Evolutionary conservation across 2,797 vertebrate genomes (phyloP), one percentile per base, ranked within the genome.

Genomic region (Urophycis tenuis): DNA sequence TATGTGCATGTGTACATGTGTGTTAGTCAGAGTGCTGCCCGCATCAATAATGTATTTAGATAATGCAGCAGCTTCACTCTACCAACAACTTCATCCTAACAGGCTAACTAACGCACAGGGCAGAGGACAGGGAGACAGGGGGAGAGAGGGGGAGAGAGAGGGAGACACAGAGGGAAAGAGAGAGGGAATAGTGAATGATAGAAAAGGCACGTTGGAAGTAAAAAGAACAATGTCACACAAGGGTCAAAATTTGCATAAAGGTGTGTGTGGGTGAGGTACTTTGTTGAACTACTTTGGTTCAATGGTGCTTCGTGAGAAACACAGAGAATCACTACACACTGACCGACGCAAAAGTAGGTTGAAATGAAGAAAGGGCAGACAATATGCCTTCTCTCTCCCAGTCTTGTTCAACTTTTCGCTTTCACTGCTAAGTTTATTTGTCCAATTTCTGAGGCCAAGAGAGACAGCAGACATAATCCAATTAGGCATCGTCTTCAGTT

Each of bases 1-100:
- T 17, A 36, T 71, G 34, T 74, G 60, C 74, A 74, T 78, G 72
- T 82, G 60, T 45, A 83, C 35, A 79, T 69, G 78, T 73, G 29
- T 31, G 69, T 74, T 81, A 75, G 81, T 79, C 83, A 86, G 85
- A 91, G 91, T 88, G 89, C 88, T 86, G 87, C 75, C 32, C 73
- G 79, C 89, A 92, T 93, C 86, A 92, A 92, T 93, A 92, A 93
- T 92, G 84, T 77, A 93, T 91, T 64, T 76, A 82, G 85, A 91
- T 92, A 92, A 93, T 92, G 92, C 87, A 90, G 85, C 86, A 69
- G 79, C 81, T 88, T 88, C 87, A 79, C 85, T 89, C 87, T 79
- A 86, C 82, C 82, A 85, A 88, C 81, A 90, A 87, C 85, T 88
- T 64, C 34, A 41, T 79, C 72, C 74, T 64, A 87, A 88, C 87